These are phyloP conservation scores for Ophioderma brevispina DNA, from an alignment of 35 echinoderm and acorn worm species.

Conservation along the genomic window DNA sequence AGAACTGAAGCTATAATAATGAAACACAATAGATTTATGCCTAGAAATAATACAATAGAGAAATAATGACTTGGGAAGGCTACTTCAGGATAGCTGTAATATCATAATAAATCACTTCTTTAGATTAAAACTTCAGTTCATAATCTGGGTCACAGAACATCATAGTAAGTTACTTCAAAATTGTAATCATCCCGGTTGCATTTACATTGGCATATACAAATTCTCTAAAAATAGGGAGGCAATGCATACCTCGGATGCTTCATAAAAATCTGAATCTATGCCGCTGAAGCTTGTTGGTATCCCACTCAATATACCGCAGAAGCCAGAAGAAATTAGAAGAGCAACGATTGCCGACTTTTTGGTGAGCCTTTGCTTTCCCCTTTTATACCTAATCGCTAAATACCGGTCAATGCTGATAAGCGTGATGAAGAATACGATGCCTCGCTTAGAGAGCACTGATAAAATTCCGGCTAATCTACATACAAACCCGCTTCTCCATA, in stretches of 20 bases:
- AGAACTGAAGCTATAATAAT: conserved; percentile 53
- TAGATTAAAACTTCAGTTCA: not conserved
- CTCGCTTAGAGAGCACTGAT: not conserved
- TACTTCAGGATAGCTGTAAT: not conserved
- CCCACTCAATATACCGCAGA: not conserved
- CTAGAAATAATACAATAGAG: conserved; percentile 62
- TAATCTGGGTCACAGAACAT: not conserved
- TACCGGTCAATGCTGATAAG: not conserved
- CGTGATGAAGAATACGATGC: conserved; percentile 1
- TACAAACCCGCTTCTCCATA: not conserved
- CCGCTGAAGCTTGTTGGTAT: conserved; percentile 1
- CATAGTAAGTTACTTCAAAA: too few relatives aligned
- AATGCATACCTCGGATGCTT: conserved; percentile 31
- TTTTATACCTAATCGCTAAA: not conserved
- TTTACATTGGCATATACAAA: not conserved
- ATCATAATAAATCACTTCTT: not conserved
- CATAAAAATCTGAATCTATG: conserved; percentile 26
- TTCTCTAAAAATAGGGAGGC: conserved; percentile 17
- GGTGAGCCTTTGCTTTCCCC: not conserved
- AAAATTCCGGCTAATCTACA: not conserved
- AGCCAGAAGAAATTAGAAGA: not conserved
- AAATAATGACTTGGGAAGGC: conserved; percentile 17
- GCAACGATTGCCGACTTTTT: not conserved
- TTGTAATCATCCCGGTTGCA: not conserved
- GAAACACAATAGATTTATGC: conserved; percentile 61